Evolutionary conservation across 2,888 invertebrate genomes (phyloP), one percentile per base, ranked within the genome.

Genomic region (Sipha maydis): DNA sequence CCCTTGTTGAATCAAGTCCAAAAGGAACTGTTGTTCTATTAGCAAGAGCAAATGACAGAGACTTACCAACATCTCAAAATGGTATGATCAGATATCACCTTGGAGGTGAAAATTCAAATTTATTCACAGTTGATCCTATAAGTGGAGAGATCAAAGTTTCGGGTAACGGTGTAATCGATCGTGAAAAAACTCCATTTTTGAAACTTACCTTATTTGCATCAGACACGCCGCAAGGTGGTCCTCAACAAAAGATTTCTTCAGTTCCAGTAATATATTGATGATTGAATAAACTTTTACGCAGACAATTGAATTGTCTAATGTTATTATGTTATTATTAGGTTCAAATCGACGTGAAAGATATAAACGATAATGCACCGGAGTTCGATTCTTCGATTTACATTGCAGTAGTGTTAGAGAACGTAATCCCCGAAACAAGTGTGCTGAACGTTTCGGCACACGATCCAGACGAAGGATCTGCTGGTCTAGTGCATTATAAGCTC

Each of bases 361-460:
- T 96, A 0, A 96, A 97, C 91, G 96, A 97, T 90, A 96, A 96
- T 91, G 93, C 95, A 0, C 96, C 96, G 0, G 92, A 92, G 1
- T 96, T 96, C 91, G 93, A 93, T 5, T 94, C 94, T 90, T 92
- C 92, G 41, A 92, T 94, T 25, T 96, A 96, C 90, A 94, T 94
- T 90, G 95, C 95, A 9, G 96, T 96, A 0, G 95, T 96, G 56
- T 95, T 96, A 0, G 96, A 96, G 91, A 96, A 96, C 91, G 95
- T 95, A 0, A 93, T 93, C 0, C 91, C 94, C 0, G 95, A 95
- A 75, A 94, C 94, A 31, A 94, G 94, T 85, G 95, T 96, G 1
- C 92, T 95, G 1, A 95, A 95, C 85, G 92, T 96, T 1, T 93
- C 94, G 7, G 97, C 97, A 0, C 94, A 92, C 0, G 97, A 97